phyloP scores from a whole-genome alignment of 2,888 invertebrate genomes.

The Omphaloscelis lunosa region DNA sequence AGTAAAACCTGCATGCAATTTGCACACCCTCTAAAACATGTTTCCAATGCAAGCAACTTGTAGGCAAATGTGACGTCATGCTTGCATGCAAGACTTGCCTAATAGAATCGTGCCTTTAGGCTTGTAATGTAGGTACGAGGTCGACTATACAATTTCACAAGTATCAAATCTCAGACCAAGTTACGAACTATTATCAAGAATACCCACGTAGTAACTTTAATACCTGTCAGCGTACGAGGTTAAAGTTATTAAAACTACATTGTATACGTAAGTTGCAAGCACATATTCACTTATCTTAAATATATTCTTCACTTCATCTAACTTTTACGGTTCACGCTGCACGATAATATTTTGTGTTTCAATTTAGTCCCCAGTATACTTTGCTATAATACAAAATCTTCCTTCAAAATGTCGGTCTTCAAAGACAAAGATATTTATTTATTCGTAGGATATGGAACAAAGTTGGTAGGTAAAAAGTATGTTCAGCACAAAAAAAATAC shows the following conservation, averaged over 20 bases:
- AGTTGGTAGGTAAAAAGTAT: not conserved
- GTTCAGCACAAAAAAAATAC: no score
- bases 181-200: slow-evolving; percentile 5
- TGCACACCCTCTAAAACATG: no score
- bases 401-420: not conserved
- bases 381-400: not conserved
- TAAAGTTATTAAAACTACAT: slow-evolving; percentile 45
- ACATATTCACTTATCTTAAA: slow-evolving; percentile 37
- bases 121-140: not conserved
- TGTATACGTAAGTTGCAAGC: slow-evolving; percentile 18
- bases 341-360: slow-evolving; percentile 36
- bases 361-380: not conserved
- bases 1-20: no score
- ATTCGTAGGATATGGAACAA: not conserved
- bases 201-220: not conserved
- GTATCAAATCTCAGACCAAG: not conserved
- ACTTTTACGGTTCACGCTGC: slow-evolving; percentile 30
- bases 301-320: slow-evolving; percentile 22
- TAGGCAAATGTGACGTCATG: no score
- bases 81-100: no score
- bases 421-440: not conserved
- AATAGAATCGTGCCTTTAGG: no score
- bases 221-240: slow-evolving; percentile 4
- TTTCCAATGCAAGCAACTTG: no score
- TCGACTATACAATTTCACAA: slow-evolving; percentile 6